Evolutionary conservation across 2,113 vertebrate species (phyloP).

Genomic region (Tetrao urogallus): DNA sequence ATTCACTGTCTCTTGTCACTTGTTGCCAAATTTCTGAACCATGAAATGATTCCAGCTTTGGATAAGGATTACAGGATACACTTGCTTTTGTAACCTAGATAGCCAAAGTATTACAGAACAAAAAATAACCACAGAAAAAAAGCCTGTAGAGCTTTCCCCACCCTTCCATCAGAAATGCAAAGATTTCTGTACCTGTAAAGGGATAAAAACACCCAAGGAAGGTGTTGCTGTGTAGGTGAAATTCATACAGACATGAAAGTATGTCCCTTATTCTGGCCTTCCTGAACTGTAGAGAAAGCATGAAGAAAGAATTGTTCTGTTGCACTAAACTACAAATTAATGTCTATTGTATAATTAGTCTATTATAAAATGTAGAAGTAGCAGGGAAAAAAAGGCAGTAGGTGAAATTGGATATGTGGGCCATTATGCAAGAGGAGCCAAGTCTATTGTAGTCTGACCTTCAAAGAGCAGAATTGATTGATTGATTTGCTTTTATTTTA

Average conservation of each 20-base stretch:
- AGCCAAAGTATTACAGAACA: background rate
- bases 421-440: background rate
- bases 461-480: background rate
- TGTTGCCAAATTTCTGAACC: background rate
- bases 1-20: background rate
- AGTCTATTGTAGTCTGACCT: background rate
- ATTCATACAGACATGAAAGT: background rate
- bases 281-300: background rate
- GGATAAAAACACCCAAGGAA: conserved; percentile 35
- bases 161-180: background rate
- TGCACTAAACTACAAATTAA: background rate
- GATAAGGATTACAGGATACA: background rate
- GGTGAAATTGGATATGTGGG: background rate
- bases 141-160: background rate
- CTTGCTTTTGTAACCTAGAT: background rate
- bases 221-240: conserved; percentile 10
- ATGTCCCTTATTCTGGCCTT: background rate
- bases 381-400: background rate
- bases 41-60: background rate
- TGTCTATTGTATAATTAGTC: background rate
- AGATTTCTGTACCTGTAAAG: background rate
- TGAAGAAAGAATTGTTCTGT: background rate
- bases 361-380: background rate
- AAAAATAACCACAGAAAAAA: background rate
- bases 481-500: background rate